Evolutionary conservation across 2,113 vertebrate genomes (phyloP), one percentile per base, ranked within the genome.

Genomic region (Hypanus sabinus): DNA sequence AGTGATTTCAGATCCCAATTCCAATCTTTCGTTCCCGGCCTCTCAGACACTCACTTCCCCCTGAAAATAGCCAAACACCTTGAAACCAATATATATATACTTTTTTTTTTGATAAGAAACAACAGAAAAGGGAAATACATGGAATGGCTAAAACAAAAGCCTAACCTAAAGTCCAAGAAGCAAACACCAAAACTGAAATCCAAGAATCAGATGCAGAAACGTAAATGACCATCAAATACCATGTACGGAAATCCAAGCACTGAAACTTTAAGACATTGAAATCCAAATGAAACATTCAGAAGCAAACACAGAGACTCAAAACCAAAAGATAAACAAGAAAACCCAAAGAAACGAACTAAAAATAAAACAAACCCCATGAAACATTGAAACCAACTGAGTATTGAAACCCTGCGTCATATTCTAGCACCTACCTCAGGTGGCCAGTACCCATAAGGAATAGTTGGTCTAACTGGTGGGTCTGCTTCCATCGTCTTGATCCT

Each of bases 401-500:
- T 5, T 73, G 71, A 73, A 65, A 62, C 30, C 27, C 55, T 87
- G 11, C n/a, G 11, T 60, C 0, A 24, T 14, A 0, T 60, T 11
- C 30, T 2, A 71, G 9, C 65, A 92, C 90, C 22, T 71, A 92
- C 90, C 90, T 92, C 62, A 46, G 65, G 65, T 1, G 90, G 91
- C 91, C 91, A 93, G 68, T 55, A 93, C 9, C 91, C 91, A 2
- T 93, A 93, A 22, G 91, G 91, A 55, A 93, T 24, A 5, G 36
- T 22, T 7, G 22, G 36, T 24, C 24, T 30, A 14, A 1, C 2
- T 3, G 91, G 36, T 1, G 11, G 9, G 3, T 27, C 68, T 5
- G 33, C 24, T 11, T 75, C 36, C 91, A 93, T 55, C 36, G 10
- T 11, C 22, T 93, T 93, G 11, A 73, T 73, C 70, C 91, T 55